Percentiles rank a stretch among this genome's conserved stretches.
These are phyloP conservation scores for Ateles fusciceps DNA, from an alignment of 2,797 vertebrate species.

Conservation along the genomic window DNA sequence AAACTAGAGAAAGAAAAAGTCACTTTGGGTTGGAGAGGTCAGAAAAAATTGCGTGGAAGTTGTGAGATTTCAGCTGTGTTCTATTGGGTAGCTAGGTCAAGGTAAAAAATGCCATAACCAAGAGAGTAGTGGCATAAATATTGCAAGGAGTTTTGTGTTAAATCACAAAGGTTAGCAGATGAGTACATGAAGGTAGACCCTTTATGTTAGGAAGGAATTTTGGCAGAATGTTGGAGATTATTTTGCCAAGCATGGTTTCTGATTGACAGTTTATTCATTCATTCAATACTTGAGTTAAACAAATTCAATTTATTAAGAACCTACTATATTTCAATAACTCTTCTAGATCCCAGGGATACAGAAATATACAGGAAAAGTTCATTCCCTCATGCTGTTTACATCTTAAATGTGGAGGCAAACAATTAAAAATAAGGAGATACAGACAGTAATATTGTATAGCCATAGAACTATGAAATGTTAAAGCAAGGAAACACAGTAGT, in stretches of 20 bases:
- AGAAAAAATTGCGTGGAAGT: not conserved
- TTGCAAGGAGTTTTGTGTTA: not conserved
- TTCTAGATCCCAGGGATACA: not conserved
- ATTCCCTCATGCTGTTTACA: not conserved
- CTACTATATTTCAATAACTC: not conserved
- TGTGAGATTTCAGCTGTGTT: not conserved
- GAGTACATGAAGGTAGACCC: not conserved
- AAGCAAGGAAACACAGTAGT: not conserved
- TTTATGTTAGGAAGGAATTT: not conserved
- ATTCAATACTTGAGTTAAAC: not conserved
- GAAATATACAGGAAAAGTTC: not conserved
- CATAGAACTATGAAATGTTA: not conserved
- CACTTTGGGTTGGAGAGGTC: not conserved
- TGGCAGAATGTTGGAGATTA: not conserved
- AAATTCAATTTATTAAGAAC: not conserved
- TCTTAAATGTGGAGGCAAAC: not conserved
- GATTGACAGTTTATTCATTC: not conserved
- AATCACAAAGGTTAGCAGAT: not conserved
- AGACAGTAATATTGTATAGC: too few relatives aligned
- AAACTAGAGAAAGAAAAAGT: not conserved
- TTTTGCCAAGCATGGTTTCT: not conserved
- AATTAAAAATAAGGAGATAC: not conserved
- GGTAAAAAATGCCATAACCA: not conserved
- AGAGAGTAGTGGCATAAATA: not conserved
- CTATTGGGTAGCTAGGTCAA: not conserved